Percentiles rank a stretch among this genome's conserved stretches.
phyloP scores from a whole-genome alignment of 2,113 vertebrate genomes.

The Petromus typicus region DNA sequence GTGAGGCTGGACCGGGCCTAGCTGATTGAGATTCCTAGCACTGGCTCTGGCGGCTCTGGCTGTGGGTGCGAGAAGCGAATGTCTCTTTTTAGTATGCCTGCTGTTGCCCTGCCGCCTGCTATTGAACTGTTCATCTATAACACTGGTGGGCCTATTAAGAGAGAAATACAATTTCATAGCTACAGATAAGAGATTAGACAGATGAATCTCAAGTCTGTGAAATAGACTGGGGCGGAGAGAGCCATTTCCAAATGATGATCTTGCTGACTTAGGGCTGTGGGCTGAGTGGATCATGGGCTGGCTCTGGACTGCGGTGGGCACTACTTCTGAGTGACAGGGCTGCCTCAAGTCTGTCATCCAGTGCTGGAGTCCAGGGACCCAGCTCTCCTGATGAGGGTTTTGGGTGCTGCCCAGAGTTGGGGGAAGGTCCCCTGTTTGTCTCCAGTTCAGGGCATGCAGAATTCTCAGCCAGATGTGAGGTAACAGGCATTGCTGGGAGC shows the following conservation, averaged over 20 bases:
- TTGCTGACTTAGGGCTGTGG: conserved; percentile 56
- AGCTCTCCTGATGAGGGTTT: not conserved
- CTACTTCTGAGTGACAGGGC: not conserved
- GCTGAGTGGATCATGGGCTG: conserved; percentile 46
- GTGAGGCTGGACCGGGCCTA: not conserved
- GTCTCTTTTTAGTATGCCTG: conserved; percentile 66
- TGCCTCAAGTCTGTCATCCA: not conserved
- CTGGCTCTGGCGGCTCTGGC: rapidly evolving
- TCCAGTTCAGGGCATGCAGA: not conserved
- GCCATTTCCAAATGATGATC: conserved; percentile 46
- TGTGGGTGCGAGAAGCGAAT: not conserved
- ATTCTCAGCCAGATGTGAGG: not conserved
- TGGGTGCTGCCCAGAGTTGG: rapidly evolving
- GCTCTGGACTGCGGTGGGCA: not conserved
- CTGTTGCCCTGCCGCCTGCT: not conserved
- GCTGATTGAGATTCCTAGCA: not conserved
- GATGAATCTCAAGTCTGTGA: conserved; percentile 78
- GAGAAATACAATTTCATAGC: conserved; percentile 87
- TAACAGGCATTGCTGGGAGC: not conserved
- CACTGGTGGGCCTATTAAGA: conserved; percentile 84
- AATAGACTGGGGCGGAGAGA: conserved; percentile 26
- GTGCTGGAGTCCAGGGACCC: not conserved
- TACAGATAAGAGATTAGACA: conserved; percentile 85
- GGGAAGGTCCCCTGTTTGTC: not conserved
- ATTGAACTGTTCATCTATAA: conserved; percentile 79